phyloP scores from a whole-genome alignment of 2,797 vertebrate genomes.

The Pseudomugil tenellus region DNA sequence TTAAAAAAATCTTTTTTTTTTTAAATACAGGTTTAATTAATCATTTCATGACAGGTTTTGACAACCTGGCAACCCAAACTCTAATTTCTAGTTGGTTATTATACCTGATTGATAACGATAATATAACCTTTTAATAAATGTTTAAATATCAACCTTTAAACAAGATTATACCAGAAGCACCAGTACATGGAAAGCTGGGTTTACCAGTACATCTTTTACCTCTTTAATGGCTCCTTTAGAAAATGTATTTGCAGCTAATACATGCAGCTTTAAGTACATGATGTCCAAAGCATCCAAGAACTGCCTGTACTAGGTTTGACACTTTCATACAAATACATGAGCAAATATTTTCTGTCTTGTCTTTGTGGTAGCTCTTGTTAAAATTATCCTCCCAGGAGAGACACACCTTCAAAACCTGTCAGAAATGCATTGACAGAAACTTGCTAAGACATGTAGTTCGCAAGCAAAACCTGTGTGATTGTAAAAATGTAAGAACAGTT shows the following conservation, averaged over 20 bases:
- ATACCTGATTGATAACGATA: neutral
- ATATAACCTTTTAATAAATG: neutral
- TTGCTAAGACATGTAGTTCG: conserved; percentile 25
- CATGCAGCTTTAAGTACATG: neutral
- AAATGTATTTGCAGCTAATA: neutral
- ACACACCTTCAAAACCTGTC: conserved; percentile 22
- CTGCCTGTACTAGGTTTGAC: neutral
- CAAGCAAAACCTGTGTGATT: neutral
- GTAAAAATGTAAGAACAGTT: conserved; percentile 21
- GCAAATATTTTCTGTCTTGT: conserved; percentile 4
- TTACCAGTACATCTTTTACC: neutral
- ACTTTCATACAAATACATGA: conserved; percentile 13
- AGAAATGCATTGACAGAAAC: conserved; percentile 13
- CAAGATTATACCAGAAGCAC: neutral
- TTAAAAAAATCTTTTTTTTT: neutral
- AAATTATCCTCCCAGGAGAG: conserved; percentile 20
- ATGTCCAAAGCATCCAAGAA: neutral
- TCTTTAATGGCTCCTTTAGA: neutral
- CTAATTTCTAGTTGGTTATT: neutral
- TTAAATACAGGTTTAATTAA: neutral
- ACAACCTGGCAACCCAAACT: conserved; percentile 1
- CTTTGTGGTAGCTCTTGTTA: conserved; percentile 15
- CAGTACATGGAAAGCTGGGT: neutral
- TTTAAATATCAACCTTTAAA: neutral
- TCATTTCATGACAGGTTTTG: neutral